Percentiles rank a stretch among this genome's conserved stretches.
Evolutionary conservation across 2,888 invertebrate genomes (phyloP).

Genomic region (Rhagonycha lutea): DNA sequence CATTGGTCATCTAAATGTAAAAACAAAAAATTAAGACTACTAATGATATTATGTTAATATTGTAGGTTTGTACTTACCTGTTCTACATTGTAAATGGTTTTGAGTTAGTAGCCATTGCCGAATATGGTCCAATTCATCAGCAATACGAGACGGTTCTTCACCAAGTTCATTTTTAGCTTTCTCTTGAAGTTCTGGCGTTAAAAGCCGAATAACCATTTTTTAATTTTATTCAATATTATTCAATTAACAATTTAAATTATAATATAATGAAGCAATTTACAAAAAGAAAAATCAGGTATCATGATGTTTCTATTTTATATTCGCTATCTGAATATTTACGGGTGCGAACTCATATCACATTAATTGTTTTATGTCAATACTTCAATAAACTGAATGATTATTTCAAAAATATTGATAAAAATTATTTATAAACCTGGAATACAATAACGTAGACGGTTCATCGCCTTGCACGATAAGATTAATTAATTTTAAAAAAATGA

Average conservation of each 20-base stretch:
- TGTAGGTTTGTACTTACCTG: slow-evolving; percentile 53
- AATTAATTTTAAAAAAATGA: too few species aligned
- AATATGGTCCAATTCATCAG: slow-evolving; percentile 57
- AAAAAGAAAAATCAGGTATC: too few species aligned
- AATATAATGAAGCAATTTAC: neutral
- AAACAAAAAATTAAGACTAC: neutral
- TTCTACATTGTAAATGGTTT: slow-evolving; percentile 61
- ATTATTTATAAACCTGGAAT: too few species aligned
- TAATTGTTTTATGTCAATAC: too few species aligned
- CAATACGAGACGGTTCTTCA: slow-evolving; percentile 58
- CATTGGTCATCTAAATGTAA: slow-evolving; percentile 57
- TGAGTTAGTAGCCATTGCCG: slow-evolving; percentile 63
- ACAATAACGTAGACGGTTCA: too few species aligned
- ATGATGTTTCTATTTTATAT: too few species aligned
- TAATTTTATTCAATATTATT: neutral
- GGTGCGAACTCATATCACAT: too few species aligned
- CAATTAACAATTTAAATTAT: neutral
- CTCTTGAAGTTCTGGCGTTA: slow-evolving; percentile 55
- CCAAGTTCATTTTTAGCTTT: slow-evolving; percentile 59
- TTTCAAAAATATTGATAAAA: too few species aligned
- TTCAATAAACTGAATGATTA: too few species aligned
- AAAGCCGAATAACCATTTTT: slow-evolving; percentile 10
- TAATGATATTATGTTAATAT: neutral
- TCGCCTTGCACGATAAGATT: too few species aligned
- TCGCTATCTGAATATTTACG: too few species aligned